These are phyloP conservation scores for Capreolus pygargus DNA, from an alignment of 2,113 vertebrate species.

Conservation along the genomic window DNA sequence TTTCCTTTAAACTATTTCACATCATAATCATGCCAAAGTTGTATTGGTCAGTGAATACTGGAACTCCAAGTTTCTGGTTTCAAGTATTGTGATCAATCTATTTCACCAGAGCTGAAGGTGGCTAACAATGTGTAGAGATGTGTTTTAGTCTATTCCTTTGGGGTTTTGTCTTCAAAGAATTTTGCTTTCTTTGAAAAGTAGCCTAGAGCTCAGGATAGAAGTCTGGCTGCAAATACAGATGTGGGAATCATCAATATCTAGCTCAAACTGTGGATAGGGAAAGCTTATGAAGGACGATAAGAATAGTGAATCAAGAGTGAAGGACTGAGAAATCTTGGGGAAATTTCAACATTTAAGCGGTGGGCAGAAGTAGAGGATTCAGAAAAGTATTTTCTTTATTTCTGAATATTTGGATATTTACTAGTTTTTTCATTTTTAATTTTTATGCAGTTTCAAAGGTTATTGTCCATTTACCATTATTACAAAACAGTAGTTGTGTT, in stretches of 20 bases:
- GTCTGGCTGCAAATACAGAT: background rate
- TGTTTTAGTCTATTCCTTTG: background rate
- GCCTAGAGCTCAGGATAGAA: background rate
- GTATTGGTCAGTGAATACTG: background rate
- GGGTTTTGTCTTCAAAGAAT: background rate
- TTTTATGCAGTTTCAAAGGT: background rate
- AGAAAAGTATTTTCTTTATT: background rate
- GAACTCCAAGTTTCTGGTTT: background rate
- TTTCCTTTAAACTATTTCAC: background rate
- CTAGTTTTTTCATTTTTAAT: background rate
- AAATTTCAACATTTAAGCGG: background rate
- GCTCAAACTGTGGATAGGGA: background rate
- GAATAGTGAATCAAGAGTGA: background rate
- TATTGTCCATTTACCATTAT: background rate
- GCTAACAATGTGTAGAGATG: background rate
- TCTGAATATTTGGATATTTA: background rate
- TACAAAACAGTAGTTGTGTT: background rate
- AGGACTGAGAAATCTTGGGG: background rate
- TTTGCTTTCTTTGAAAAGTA: background rate
- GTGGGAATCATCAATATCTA: background rate
- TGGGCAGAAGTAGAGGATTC: background rate
- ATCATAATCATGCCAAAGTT: background rate
- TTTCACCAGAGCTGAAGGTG: background rate
- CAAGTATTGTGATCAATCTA: background rate
- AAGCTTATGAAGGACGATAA: background rate